Evolutionary conservation across 37 sponge, comb jelly and placozoan species (phyloP).

Genomic region (Amphimedon queenslandica): DNA sequence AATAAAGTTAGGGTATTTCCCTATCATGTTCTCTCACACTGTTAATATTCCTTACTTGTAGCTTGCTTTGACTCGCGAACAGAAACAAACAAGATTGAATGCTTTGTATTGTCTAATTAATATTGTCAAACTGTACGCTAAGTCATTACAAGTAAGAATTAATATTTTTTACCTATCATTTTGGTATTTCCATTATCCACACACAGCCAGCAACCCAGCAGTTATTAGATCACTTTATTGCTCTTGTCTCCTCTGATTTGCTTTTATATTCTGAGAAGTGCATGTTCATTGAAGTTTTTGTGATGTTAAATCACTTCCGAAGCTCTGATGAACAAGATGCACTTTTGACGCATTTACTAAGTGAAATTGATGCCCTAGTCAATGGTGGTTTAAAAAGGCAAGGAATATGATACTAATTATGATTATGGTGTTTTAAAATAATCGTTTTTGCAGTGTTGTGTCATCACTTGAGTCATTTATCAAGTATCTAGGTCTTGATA

Average conservation of each 20-base stretch:
- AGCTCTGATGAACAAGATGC: neutral
- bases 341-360: neutral
- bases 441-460: constrained; percentile 12
- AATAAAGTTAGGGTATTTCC: too few species aligned
- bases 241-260: constrained; percentile 7
- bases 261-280: constrained; percentile 36
- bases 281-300: constrained; percentile 27
- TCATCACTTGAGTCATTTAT: constrained; percentile 19
- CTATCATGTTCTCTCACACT: too few species aligned
- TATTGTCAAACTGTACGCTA: neutral
- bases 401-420: neutral
- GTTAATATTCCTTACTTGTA: too few species aligned
- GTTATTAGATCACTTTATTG: constrained; percentile 8
- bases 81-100: neutral
- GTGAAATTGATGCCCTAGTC: neutral
- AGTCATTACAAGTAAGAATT: neutral
- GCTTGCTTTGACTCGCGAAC: neutral
- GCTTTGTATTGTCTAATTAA: neutral
- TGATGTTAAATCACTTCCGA: constrained; percentile 2
- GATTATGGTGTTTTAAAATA: too few species aligned
- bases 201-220: constrained; percentile 19
- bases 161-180: neutral
- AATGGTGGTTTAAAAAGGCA: neutral
- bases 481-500: constrained; percentile 20
- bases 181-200: neutral